Evolutionary conservation across 1,140 invertebrate genomes (phyloP).

Genomic region (Riptortus pedestris): DNA sequence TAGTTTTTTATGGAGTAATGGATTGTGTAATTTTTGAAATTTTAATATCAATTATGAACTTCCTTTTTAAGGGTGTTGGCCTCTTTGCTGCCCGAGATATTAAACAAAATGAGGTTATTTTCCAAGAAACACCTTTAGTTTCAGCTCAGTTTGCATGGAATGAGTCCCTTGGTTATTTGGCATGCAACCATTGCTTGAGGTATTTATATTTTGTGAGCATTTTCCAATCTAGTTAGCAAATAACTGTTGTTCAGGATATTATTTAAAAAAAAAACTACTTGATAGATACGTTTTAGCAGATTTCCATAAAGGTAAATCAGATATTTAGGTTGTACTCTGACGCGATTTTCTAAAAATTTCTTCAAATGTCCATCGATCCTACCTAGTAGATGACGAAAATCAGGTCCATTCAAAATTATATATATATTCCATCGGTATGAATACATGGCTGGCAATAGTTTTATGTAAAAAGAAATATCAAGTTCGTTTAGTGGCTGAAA

Average conservation of each 20-base stretch:
- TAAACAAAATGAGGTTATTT: slow-evolving; percentile 64
- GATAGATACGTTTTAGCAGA: neutral
- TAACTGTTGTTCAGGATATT: neutral
- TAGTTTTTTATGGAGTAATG: no score
- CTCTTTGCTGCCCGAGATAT: slow-evolving; percentile 64
- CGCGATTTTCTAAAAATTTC: neutral
- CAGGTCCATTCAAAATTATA: no score
- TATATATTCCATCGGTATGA: no score
- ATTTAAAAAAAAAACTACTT: neutral
- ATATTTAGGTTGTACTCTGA: neutral
- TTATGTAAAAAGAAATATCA: no score
- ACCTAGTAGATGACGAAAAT: no score
- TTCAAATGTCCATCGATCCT: no score
- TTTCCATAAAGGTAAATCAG: no score
- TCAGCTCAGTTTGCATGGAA: slow-evolving; percentile 92
- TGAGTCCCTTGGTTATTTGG: slow-evolving; percentile 70
- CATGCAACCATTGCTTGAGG: slow-evolving; percentile 85
- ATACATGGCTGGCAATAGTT: no score
- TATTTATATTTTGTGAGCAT: slow-evolving; percentile 34
- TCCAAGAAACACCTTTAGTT: slow-evolving; percentile 79
- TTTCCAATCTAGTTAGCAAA: neutral
- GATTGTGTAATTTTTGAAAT: no score
- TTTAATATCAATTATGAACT: no score
- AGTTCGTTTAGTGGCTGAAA: no score
- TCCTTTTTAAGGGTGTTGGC: slow-evolving; percentile 65